These are phyloP conservation scores for Chrysemys picta DNA, from an alignment of 2,113 vertebrate genomes.

Conservation along the genomic window DNA sequence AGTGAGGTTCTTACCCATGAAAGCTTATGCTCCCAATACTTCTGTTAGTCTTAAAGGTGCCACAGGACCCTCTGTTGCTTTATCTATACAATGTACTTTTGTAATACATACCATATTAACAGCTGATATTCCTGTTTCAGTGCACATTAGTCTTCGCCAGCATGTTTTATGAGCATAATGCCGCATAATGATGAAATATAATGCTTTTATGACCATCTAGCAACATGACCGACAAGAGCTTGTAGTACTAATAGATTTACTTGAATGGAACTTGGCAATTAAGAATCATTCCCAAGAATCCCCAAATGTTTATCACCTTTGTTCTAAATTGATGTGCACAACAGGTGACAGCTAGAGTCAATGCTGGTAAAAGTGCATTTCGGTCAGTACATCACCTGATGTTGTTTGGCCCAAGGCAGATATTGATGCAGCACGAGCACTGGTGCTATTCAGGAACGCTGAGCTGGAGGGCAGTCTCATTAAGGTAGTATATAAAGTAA, in stretches of 20 bases:
- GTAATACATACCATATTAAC: not conserved
- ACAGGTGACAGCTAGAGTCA: not conserved
- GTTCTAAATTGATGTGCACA: not conserved
- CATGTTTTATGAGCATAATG: not conserved
- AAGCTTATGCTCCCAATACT: no score
- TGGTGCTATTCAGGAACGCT: not conserved
- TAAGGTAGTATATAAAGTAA: not conserved
- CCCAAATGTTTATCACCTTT: not conserved
- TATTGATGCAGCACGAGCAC: not conserved
- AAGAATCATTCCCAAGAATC: not conserved
- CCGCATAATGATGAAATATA: not conserved
- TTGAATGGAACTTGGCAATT: not conserved
- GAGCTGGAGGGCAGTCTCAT: not conserved
- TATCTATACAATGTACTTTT: not conserved
- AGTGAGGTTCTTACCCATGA: no score
- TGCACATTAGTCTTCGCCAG: not conserved
- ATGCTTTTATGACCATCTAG: not conserved
- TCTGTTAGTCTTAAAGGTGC: no score
- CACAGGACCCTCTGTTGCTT: no score
- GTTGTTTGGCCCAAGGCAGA: not conserved
- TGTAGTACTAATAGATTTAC: not conserved
- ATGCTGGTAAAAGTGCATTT: not conserved
- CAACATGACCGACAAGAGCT: not conserved
- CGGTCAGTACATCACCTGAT: not conserved
- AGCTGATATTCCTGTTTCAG: not conserved